Percentiles rank a stretch among this genome's conserved stretches.
Evolutionary conservation across 2,113 vertebrate species (phyloP).

Genomic region (Nycticryphes semicollaris): DNA sequence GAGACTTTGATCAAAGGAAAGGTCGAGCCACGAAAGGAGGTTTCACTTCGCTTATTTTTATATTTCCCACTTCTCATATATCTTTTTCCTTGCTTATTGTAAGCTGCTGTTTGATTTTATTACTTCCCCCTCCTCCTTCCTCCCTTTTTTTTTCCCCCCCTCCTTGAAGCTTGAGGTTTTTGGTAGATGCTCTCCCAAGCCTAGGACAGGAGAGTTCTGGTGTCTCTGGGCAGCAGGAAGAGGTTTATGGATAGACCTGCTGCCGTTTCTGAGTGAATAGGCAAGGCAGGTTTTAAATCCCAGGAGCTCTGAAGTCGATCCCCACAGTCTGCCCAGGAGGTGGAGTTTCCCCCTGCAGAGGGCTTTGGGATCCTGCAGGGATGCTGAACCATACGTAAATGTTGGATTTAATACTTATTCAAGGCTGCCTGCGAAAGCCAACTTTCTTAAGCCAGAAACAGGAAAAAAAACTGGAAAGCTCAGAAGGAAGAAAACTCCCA

Average conservation of each 20-base stretch:
- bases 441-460: background rate
- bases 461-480: background rate
- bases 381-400: background rate
- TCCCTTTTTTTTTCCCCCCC: background rate
- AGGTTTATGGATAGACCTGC: background rate
- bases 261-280: accelerated
- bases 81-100: background rate
- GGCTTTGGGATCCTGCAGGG: background rate
- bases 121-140: no score
- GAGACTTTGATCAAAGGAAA: background rate
- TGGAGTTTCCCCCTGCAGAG: background rate
- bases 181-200: background rate
- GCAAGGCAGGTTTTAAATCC: background rate
- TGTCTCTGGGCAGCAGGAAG: background rate
- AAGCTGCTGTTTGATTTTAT: background rate
- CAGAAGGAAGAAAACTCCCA: background rate
- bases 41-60: background rate
- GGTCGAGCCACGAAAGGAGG: background rate
- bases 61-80: background rate
- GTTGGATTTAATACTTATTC: background rate
- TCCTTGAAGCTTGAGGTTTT: background rate
- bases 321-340: background rate
- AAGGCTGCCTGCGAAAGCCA: background rate
- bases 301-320: background rate
- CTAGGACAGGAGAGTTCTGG: background rate